Percentiles rank a stretch among this genome's conserved stretches.
These are phyloP conservation scores for Bradypodion ventrale DNA, from an alignment of 2,797 vertebrate species.

Conservation along the genomic window DNA sequence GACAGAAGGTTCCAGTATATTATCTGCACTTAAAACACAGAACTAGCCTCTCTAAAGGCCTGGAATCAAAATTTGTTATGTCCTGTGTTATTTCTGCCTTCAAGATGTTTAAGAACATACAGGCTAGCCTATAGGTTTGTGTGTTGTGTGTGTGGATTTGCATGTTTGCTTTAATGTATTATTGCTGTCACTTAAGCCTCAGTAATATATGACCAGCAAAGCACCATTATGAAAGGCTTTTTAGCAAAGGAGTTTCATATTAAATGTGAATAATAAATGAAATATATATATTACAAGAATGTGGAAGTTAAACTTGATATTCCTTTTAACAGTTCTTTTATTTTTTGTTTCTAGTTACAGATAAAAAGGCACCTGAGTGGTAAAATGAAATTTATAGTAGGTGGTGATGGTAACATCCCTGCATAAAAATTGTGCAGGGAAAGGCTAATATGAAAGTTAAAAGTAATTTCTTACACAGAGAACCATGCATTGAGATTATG, in stretches of 20 bases:
- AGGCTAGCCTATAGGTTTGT: fast-evolving
- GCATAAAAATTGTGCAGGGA: not conserved
- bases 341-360: not conserved
- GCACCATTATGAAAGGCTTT: not conserved
- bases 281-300: not conserved
- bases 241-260: not conserved
- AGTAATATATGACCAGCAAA: not conserved
- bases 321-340: not conserved
- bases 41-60: not conserved
- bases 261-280: not conserved
- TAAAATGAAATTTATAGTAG: not conserved
- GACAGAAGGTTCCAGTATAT: not conserved
- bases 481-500: fast-evolving
- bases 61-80: not conserved
- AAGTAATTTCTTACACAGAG: not conserved
- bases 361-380: not conserved
- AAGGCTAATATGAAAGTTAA: not conserved
- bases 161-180: not conserved
- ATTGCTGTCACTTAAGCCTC: not conserved
- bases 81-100: not conserved
- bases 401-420: not conserved
- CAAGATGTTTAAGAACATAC: not conserved
- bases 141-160: not conserved
- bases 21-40: not conserved
- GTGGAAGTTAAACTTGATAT: not conserved